phyloP scores from a whole-genome alignment of 2,888 invertebrate species.

The Allolobophora icterica region DNA sequence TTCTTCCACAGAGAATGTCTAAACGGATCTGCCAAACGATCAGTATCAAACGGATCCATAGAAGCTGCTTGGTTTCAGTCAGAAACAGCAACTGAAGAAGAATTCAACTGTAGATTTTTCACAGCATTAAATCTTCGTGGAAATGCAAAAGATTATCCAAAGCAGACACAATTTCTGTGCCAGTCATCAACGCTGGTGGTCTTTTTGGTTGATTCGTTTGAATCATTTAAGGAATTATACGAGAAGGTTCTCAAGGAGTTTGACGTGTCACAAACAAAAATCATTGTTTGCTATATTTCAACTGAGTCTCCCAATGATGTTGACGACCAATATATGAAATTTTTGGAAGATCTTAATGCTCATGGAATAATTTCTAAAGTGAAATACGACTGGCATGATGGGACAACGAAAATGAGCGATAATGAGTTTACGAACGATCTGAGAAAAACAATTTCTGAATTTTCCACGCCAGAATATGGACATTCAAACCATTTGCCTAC shows the following conservation, averaged over 20 bases:
- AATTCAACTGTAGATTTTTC: neutral
- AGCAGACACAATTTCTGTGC: neutral
- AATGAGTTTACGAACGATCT: too few species aligned
- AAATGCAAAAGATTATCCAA: neutral
- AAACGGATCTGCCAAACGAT: neutral
- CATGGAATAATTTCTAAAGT: too few species aligned
- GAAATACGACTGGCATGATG: too few species aligned
- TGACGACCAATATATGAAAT: too few species aligned
- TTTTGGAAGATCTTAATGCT: too few species aligned
- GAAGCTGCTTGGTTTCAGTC: constrained; percentile 23
- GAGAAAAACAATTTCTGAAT: too few species aligned
- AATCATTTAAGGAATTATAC: neutral
- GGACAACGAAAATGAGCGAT: too few species aligned
- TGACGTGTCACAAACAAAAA: neutral
- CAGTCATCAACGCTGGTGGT: neutral
- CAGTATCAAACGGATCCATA: neutral
- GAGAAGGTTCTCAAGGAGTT: neutral
- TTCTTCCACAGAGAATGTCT: neutral
- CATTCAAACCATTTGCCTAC: too few species aligned
- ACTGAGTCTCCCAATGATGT: too few species aligned
- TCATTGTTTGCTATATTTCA: neutral
- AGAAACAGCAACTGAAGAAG: neutral
- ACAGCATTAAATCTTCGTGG: constrained; percentile 18
- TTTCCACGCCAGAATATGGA: neutral
- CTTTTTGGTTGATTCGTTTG: neutral